phyloP scores from a whole-genome alignment of 2,888 invertebrate genomes.

The Orthosia incerta region DNA sequence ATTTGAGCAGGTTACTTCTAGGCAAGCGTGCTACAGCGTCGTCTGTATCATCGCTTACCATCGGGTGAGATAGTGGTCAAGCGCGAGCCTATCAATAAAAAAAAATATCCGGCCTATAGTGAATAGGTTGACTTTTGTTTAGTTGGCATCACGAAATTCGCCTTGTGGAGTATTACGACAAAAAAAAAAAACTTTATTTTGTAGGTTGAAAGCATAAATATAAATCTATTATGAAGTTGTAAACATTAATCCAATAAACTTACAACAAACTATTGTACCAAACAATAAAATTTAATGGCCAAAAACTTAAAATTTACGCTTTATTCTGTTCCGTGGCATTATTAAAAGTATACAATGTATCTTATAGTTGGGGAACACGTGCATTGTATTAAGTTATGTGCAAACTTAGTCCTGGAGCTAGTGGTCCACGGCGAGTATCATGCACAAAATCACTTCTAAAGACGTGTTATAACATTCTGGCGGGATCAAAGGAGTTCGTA shows the following conservation, averaged over 20 bases:
- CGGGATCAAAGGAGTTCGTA: conserved; percentile 30
- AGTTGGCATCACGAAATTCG: no score
- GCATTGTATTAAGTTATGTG: conserved; percentile 63
- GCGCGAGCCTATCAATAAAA: no score
- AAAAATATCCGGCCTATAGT: no score
- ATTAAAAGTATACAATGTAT: conserved; percentile 50
- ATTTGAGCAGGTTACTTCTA: no score
- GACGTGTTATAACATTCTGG: conserved; percentile 55
- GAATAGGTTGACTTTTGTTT: no score
- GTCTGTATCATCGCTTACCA: no score
- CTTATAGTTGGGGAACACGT: conserved; percentile 48
- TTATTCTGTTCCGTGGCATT: conserved; percentile 28
- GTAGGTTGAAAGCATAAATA: no score
- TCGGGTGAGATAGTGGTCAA: no score
- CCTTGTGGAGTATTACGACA: no score
- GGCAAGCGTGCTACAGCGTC: no score
- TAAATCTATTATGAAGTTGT: neutral
- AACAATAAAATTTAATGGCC: conserved; percentile 38
- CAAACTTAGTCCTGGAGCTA: conserved; percentile 59
- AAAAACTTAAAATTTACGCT: conserved; percentile 32
- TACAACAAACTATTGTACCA: neutral
- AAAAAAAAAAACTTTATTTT: no score
- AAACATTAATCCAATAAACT: conserved; percentile 13
- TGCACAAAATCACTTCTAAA: conserved; percentile 65
- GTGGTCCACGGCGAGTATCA: conserved; percentile 45